phyloP scores from a whole-genome alignment of 2,113 vertebrate species.

The Bagarius yarrelli region DNA sequence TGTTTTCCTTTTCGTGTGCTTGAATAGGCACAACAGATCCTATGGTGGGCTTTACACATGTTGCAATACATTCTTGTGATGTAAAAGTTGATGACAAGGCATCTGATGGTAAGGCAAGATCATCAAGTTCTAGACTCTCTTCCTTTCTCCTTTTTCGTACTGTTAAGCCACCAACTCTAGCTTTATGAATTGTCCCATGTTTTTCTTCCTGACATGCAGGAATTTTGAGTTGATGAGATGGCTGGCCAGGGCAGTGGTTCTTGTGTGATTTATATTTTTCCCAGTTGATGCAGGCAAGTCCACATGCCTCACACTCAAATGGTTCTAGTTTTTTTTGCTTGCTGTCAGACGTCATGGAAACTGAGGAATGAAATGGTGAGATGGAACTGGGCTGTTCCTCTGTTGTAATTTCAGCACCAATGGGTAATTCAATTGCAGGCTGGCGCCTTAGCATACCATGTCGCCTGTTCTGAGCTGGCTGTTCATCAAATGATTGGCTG shows the following conservation, averaged over 20 bases:
- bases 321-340: slow-evolving; percentile 61
- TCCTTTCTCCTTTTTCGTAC: slow-evolving; percentile 90
- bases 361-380: slow-evolving; percentile 51
- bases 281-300: slow-evolving; percentile 84
- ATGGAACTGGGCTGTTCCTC: slow-evolving; percentile 58
- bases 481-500: slow-evolving; percentile 93
- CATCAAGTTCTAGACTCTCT: slow-evolving; percentile 85
- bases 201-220: slow-evolving; percentile 72
- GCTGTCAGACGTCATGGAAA: slow-evolving; percentile 58
- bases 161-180: slow-evolving; percentile 76
- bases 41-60: slow-evolving; percentile 47
- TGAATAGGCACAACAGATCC: slow-evolving; percentile 20
- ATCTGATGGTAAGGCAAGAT: slow-evolving; percentile 64
- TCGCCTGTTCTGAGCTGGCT: slow-evolving; percentile 78
- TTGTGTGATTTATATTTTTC: slow-evolving; percentile 91
- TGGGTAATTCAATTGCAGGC: slow-evolving; percentile 88
- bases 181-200: slow-evolving; percentile 78
- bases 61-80: slow-evolving; percentile 57
- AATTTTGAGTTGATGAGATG: slow-evolving; percentile 67
- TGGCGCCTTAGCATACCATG: slow-evolving; percentile 89
- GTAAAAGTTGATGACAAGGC: slow-evolving; percentile 62
- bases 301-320: slow-evolving; percentile 87
- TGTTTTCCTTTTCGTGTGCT: slow-evolving; percentile 66
- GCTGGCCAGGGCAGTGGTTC: slow-evolving; percentile 79
- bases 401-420: slow-evolving; percentile 75